Percentiles rank a stretch among this genome's conserved stretches.
phyloP scores from a whole-genome alignment of 2,888 invertebrate genomes.

The Meghimatium bilineatum region DNA sequence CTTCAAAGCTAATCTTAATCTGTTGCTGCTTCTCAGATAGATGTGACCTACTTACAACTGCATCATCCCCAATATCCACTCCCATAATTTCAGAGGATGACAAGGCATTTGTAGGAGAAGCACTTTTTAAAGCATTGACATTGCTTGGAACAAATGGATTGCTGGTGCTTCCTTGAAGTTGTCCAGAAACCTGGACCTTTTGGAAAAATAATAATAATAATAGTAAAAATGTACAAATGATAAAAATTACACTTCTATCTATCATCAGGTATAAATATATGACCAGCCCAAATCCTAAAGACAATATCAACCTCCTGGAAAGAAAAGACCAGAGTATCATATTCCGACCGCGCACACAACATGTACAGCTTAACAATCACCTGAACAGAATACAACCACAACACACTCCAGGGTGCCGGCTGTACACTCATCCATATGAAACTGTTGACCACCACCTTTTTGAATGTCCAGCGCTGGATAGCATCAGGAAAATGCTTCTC shows the following conservation, averaged over 20 bases:
- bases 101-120: not conserved
- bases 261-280: too few species aligned
- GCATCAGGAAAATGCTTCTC: too few species aligned
- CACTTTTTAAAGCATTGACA: constrained; percentile 11
- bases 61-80: constrained; percentile 52
- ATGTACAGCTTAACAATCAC: too few species aligned
- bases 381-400: too few species aligned
- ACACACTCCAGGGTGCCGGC: too few species aligned
- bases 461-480: too few species aligned
- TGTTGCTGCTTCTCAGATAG: constrained; percentile 68
- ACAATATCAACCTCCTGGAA: too few species aligned
- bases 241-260: not conserved
- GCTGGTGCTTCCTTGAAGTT: constrained; percentile 27
- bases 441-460: too few species aligned
- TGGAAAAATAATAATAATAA: not conserved
- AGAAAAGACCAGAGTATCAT: too few species aligned
- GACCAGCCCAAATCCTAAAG: too few species aligned
- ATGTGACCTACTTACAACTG: constrained; percentile 66
- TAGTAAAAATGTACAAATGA: not conserved
- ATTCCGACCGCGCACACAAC: too few species aligned
- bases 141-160: constrained; percentile 43
- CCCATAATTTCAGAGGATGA: constrained; percentile 39
- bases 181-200: constrained; percentile 12
- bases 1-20: constrained; percentile 66
- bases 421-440: too few species aligned